Evolutionary conservation across 2,113 vertebrate genomes (phyloP), one percentile per base, ranked within the genome.

Genomic region (Podarcis cretensis): DNA sequence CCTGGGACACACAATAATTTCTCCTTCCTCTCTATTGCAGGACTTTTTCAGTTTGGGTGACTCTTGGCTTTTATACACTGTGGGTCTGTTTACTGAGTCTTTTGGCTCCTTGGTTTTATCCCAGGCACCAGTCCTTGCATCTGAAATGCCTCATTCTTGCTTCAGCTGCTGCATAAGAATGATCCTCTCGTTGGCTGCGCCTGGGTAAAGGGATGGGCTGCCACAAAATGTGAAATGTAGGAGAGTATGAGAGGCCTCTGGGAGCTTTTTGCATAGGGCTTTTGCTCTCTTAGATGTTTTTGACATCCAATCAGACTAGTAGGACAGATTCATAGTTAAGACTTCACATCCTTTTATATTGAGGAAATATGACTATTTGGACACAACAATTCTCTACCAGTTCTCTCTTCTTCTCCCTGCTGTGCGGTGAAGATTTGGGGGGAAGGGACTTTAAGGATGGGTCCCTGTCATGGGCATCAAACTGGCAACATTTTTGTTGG

Each of bases 151-250:
- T 83, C 35, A 78, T 16, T 87, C 32, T 48, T 30, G 40, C 74
- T 77, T 84, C 87, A 35, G 81, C 81, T 77, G 59, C 63, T 77
- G 81, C 37, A 37, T 83, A 88, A 68, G 73, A 88, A 83, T 68
- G 71, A 83, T 9, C n/a, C 74, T 83, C 40, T 83, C 80, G 21
- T 40, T 83, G 63, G 40, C 74, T 57, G 21, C n/a, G 82, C 83
- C 20, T 54, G 75, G 32, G 74, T 35, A 65, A 25, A 30, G 77
- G 25, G 69, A 30, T 69, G 21, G 4, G 59, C 25, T 86, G 63
- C 21, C 12, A 6, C 59, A 77, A 25, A 89, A 48, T n/a, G 9
- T 54, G 68, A 68, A 76, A 69, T 57, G 48, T 80, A 40, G 23
- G 32, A 18, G 32, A n/a, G 18, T 20, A 43, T 32, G 27, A n/a